A percentile compares a stretch with the other conserved stretches of the same genome.
Evolutionary conservation across 2,797 vertebrate species (phyloP).

Genomic region (Emydoidea blandingii): DNA sequence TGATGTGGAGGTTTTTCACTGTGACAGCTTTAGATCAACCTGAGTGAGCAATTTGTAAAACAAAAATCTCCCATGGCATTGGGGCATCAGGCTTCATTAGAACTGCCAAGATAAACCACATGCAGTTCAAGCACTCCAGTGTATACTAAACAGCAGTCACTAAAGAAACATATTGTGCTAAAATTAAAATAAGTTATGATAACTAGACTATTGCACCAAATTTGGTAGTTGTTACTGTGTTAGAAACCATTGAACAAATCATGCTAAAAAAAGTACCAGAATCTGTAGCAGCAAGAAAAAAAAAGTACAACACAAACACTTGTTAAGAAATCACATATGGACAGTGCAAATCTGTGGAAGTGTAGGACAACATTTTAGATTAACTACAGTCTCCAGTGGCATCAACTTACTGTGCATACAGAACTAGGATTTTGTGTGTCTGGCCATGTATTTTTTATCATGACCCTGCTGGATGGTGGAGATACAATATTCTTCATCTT

Average conservation of each 20-base stretch:
- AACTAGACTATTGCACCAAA: background rate
- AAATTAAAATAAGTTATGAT: background rate
- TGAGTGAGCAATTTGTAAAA: background rate
- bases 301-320: too few species aligned
- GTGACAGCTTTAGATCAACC: background rate
- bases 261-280: background rate
- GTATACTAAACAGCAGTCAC: background rate
- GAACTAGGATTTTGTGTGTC: too few species aligned
- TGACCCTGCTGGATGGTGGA: too few species aligned
- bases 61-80: background rate
- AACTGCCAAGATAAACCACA: background rate
- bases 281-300: background rate
- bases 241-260: conserved; percentile 4
- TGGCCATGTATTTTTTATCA: too few species aligned
- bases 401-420: too few species aligned
- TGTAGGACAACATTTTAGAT: too few species aligned
- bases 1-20: background rate
- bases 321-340: too few species aligned
- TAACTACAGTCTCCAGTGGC: too few species aligned
- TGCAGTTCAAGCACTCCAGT: background rate
- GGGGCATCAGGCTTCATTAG: background rate
- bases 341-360: too few species aligned
- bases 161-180: background rate
- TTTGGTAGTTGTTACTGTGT: background rate
- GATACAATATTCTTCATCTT: too few species aligned